Evolutionary conservation across 2,113 vertebrate genomes (phyloP).

Genomic region (Manacus vitellinus): DNA sequence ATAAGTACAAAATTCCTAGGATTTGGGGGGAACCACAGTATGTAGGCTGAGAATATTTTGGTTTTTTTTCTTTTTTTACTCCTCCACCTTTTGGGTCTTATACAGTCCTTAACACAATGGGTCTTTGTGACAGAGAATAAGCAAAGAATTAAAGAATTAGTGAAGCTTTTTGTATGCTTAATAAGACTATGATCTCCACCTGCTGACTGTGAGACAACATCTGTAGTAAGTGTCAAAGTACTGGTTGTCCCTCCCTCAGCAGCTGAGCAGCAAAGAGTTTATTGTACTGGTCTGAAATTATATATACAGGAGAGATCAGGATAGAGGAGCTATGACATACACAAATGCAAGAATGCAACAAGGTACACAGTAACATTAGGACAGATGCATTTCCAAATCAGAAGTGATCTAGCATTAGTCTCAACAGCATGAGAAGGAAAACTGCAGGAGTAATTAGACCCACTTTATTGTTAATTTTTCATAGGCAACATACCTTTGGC

Average conservation of each 20-base stretch:
- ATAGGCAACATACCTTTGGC: not conserved
- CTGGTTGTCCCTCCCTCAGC: not conserved
- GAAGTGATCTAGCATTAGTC: not conserved
- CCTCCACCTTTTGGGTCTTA: not conserved
- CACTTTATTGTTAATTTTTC: not conserved
- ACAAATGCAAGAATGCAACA: not conserved
- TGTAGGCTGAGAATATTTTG: not conserved
- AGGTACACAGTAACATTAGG: not conserved
- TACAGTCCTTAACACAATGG: not conserved
- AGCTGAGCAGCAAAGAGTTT: not conserved
- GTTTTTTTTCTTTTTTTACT: rapidly evolving
- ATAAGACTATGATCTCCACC: not conserved
- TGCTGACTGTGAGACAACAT: not conserved
- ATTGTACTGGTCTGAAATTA: not conserved
- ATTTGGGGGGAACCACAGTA: not conserved
- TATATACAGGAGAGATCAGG: not conserved
- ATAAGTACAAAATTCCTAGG: not conserved
- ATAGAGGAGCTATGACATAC: not conserved
- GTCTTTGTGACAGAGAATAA: not conserved
- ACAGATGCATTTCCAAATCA: not conserved
- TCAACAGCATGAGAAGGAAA: not conserved
- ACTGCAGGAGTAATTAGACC: not conserved
- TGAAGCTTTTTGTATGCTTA: not conserved
- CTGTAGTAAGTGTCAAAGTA: not conserved
- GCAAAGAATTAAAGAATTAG: not conserved